These are phyloP conservation scores for Rhogogaster chlorosoma DNA, from an alignment of 2,888 invertebrate species.

Conservation along the genomic window DNA sequence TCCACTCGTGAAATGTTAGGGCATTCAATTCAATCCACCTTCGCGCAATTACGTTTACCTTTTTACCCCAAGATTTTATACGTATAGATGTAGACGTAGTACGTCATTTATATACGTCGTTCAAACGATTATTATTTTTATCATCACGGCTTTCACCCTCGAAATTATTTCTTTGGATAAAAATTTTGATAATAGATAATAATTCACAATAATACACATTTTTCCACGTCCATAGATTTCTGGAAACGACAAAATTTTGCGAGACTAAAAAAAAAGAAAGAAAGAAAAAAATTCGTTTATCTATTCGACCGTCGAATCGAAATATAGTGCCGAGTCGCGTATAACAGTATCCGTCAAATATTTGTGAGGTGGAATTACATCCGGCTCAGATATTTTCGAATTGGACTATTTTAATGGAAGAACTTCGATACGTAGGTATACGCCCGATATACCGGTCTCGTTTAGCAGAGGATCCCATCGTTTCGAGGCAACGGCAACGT, in stretches of 20 bases:
- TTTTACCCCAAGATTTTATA: background rate
- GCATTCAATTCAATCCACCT: constrained; percentile 6
- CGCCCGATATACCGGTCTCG: background rate
- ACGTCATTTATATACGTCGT: no score
- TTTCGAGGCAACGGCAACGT: background rate
- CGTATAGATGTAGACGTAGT: background rate
- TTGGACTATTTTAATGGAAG: background rate
- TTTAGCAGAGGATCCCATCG: background rate
- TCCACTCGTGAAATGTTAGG: constrained; percentile 1
- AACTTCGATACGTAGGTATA: background rate
- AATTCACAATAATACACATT: no score
- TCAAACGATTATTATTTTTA: no score
- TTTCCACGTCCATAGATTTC: no score
- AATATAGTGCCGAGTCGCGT: background rate
- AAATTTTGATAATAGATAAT: no score
- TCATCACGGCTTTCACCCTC: no score
- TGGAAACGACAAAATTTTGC: no score
- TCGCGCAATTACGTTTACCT: constrained; percentile 11
- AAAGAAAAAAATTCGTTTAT: background rate
- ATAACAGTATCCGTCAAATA: background rate
- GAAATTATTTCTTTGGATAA: no score
- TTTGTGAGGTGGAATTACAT: background rate
- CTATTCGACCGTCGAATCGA: background rate
- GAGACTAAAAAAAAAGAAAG: background rate
- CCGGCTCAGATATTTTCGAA: background rate